Percentiles rank a stretch among this genome's conserved stretches.
phyloP scores from a whole-genome alignment of 1,140 invertebrate genomes.

The Macrobrachium nipponense region DNA sequence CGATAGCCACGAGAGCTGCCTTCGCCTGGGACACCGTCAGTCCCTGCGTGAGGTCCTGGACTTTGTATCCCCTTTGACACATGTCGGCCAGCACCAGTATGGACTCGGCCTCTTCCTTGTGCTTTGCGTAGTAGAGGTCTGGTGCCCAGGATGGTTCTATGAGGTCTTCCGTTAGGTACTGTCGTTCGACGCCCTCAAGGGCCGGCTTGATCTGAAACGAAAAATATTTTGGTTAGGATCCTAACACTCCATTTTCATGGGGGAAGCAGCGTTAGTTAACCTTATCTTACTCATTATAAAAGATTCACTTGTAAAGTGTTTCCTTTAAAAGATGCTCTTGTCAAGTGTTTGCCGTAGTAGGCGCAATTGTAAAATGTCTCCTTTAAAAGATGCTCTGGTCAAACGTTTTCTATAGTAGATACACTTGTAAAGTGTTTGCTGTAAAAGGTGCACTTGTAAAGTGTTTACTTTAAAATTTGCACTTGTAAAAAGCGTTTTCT shows the following conservation, averaged over 20 bases:
- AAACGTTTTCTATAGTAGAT: no score
- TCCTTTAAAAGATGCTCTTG: no score
- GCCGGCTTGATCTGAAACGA: slow-evolving; percentile 27
- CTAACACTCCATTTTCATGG: neutral
- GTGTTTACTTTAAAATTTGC: no score
- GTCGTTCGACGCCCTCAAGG: slow-evolving; percentile 2
- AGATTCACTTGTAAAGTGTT: no score
- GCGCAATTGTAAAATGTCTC: no score
- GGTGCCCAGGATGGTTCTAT: neutral
- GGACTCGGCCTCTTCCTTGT: slow-evolving; percentile 21
- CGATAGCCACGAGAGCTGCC: slow-evolving; percentile 26
- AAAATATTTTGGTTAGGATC: no score
- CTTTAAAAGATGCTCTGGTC: no score
- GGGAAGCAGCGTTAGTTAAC: neutral
- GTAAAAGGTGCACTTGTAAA: no score
- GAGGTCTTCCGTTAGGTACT: slow-evolving; percentile 24
- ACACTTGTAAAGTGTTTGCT: no score
- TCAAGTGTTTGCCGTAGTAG: no score
- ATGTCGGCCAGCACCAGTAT: slow-evolving; percentile 26
- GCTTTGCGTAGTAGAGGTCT: slow-evolving; percentile 27
- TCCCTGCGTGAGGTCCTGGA: slow-evolving; percentile 47
- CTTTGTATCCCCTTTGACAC: slow-evolving; percentile 23
- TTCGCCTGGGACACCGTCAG: slow-evolving; percentile 25
- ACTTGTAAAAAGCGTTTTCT: no score
- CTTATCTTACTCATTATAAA: no score